Conservation (phyloP, 2,113 vertebrate genomes). For the Spheniscus mendiculus region DNA sequence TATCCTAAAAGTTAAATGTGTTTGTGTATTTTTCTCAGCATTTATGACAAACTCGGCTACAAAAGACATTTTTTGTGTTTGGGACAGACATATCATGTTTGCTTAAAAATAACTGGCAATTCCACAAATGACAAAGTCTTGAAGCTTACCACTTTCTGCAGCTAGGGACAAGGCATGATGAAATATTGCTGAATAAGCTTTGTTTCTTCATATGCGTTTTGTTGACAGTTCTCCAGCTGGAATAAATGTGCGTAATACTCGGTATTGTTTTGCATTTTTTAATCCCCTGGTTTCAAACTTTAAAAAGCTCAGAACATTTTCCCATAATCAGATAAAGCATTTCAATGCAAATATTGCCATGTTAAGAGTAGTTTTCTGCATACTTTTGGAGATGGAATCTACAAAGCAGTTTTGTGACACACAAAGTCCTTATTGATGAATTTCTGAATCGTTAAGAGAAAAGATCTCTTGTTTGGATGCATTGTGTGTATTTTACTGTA, state of each 20-base stretch:
- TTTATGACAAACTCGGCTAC: background rate
- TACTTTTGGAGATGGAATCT: constrained; percentile 31
- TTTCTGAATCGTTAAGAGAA: constrained; percentile 55
- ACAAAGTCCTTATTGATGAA: constrained; percentile 68
- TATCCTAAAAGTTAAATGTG: background rate
- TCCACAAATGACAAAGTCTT: background rate
- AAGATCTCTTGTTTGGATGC: constrained; percentile 62
- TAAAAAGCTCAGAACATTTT: constrained; percentile 25
- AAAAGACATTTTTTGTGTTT: background rate
- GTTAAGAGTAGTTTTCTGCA: constrained; percentile 36
- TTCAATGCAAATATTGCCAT: constrained; percentile 47
- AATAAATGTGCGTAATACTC: background rate
- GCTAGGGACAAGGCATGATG: background rate
- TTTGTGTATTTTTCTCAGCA: background rate
- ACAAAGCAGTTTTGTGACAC: constrained; percentile 55
- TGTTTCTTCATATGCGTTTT: constrained; percentile 29
- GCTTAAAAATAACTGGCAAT: background rate
- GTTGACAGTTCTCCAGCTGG: constrained; percentile 34
- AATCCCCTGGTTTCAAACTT: constrained; percentile 11
- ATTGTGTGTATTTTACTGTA: constrained; percentile 62
- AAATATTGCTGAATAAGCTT: constrained; percentile 46
- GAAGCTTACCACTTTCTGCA: background rate
- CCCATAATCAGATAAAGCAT: constrained; percentile 22
- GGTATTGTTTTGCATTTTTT: constrained; percentile 30
- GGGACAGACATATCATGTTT: background rate